Conservation (phyloP, 2,113 vertebrate species). For the Zingel zingel region DNA sequence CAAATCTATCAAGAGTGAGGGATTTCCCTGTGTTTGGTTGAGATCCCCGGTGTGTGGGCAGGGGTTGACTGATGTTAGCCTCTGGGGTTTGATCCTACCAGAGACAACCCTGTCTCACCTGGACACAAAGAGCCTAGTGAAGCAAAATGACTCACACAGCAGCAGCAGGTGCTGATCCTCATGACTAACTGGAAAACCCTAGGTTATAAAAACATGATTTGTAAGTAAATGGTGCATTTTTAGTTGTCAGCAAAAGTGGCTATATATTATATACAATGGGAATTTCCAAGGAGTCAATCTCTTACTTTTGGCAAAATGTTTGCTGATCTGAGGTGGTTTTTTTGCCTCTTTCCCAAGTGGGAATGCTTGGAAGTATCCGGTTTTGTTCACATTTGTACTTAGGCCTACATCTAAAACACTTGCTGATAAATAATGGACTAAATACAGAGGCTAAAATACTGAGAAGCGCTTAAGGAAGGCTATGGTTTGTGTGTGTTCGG, state of each 20-base stretch:
- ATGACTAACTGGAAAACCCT: constrained; percentile 14
- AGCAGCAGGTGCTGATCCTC: constrained; percentile 18
- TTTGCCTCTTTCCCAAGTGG: neutral
- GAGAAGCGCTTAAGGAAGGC: neutral
- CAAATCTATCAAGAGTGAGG: neutral
- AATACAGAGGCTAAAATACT: no score
- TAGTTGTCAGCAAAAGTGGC: constrained; percentile 1
- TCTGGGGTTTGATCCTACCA: constrained; percentile 1
- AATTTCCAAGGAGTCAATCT: neutral
- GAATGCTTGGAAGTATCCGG: neutral
- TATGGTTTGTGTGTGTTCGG: neutral
- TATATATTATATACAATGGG: neutral
- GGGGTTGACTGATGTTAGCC: constrained; percentile 25
- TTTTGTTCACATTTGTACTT: neutral
- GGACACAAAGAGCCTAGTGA: constrained; percentile 17
- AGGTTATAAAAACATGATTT: constrained; percentile 9
- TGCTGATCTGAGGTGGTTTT: neutral
- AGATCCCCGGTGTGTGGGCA: constrained; percentile 4
- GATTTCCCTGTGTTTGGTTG: neutral
- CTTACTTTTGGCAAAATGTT: neutral
- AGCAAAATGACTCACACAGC: constrained; percentile 24
- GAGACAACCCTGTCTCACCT: constrained; percentile 36
- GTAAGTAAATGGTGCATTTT: neutral
- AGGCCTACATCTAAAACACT: neutral
- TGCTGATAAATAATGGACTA: neutral